A percentile compares a stretch with the other conserved stretches of the same genome.
Evolutionary conservation across 1,140 invertebrate species (phyloP).

Genomic region (Lordiphosa clarofinis): DNA sequence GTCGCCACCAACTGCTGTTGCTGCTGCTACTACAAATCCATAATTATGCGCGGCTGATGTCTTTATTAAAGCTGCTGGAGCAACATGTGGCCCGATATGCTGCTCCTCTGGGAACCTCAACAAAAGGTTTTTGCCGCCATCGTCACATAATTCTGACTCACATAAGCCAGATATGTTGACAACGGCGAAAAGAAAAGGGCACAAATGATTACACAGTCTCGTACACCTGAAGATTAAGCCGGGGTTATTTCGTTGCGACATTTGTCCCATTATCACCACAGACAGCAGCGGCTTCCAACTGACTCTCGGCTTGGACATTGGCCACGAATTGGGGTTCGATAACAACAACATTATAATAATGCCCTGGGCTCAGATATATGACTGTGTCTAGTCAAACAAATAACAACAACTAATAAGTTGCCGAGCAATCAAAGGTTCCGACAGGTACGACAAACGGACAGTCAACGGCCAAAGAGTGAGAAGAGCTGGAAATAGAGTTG

Average conservation of each 20-base stretch:
- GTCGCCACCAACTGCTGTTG: slow-evolving; percentile 13
- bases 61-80: slow-evolving; percentile 73
- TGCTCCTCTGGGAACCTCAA: slow-evolving; percentile 33
- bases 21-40: slow-evolving; percentile 66
- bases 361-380: slow-evolving; percentile 32
- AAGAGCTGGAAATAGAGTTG: slow-evolving; percentile 40
- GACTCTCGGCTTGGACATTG: slow-evolving; percentile 6
- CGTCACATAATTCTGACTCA: slow-evolving; percentile 78
- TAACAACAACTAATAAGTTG: slow-evolving; percentile 78
- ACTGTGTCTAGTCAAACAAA: slow-evolving; percentile 77
- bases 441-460: slow-evolving; percentile 51
- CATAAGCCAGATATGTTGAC: slow-evolving; percentile 78
- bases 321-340: slow-evolving; percentile 3
- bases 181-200: slow-evolving; percentile 60
- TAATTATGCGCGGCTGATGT: slow-evolving; percentile 76
- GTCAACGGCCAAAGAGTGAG: slow-evolving; percentile 7
- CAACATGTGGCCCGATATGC: slow-evolving; percentile 56
- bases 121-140: slow-evolving; percentile 65
- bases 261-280: slow-evolving; percentile 74
- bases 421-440: slow-evolving; percentile 72
- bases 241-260: slow-evolving; percentile 59
- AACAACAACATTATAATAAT: slow-evolving; percentile 46
- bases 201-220: slow-evolving; percentile 54
- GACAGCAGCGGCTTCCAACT: slow-evolving; percentile 74
- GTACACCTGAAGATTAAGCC: slow-evolving; percentile 55